These are phyloP conservation scores for Phorcus lineatus DNA, from an alignment of 2,888 invertebrate species.

Conservation along the genomic window DNA sequence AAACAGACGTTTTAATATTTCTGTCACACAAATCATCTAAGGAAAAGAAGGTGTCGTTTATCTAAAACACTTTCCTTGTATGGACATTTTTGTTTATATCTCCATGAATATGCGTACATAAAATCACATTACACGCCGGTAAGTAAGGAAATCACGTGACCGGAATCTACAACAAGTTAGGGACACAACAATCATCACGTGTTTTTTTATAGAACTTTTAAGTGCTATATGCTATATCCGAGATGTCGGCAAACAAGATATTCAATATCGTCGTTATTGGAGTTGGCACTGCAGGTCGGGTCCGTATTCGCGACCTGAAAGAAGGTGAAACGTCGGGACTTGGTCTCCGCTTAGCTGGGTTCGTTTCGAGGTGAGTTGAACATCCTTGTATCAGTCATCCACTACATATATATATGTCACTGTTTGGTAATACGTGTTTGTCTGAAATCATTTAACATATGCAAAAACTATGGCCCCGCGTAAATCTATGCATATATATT, in stretches of 20 bases:
- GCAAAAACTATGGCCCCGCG: no score
- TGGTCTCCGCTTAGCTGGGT: constrained; percentile 51
- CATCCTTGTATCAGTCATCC: neutral
- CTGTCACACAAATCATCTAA: no score
- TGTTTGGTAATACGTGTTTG: no score
- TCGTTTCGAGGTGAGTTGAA: constrained; percentile 55
- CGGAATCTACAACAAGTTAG: neutral
- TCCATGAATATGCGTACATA: neutral
- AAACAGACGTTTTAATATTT: no score
- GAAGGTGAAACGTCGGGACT: constrained; percentile 32
- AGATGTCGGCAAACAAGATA: neutral
- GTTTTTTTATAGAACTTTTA: no score
- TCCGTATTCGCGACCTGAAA: constrained; percentile 55
- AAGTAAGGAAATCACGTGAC: neutral
- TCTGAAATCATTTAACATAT: no score
- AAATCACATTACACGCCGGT: neutral
- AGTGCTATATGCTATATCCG: neutral
- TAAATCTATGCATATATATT: no score
- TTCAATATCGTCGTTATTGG: constrained; percentile 63
- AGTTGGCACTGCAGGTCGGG: constrained; percentile 60
- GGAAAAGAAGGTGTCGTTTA: no score
- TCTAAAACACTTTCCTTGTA: no score
- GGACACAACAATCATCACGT: no score
- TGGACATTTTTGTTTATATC: no score
- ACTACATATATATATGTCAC: no score